Conservation (phyloP, 1,140 invertebrate genomes). For the Apis dorsata region DNA sequence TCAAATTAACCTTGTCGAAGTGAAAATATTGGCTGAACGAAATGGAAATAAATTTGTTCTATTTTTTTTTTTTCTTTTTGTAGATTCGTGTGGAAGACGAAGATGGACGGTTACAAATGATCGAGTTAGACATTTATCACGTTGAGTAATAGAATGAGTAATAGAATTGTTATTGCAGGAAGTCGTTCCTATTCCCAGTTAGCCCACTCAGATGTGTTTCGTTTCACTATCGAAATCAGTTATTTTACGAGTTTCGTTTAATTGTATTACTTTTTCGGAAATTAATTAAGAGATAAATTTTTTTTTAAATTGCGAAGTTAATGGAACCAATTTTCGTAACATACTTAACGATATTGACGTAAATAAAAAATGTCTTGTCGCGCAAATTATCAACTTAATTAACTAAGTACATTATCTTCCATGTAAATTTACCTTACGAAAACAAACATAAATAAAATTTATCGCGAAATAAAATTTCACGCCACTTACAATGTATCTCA, state of each 20-base stretch:
- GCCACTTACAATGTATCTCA: too few species aligned
- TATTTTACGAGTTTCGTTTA: background rate
- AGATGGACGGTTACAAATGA: constrained; percentile 5
- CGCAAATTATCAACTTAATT: background rate
- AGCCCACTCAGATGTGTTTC: background rate
- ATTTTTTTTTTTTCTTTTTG: background rate
- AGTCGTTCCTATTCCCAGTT: background rate
- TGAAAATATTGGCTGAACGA: background rate
- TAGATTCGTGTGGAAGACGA: background rate
- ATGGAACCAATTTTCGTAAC: too few species aligned
- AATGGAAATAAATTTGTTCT: background rate
- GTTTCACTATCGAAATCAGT: background rate
- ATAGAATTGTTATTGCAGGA: constrained; percentile 40
- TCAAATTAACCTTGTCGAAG: background rate
- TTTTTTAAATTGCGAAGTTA: too few species aligned
- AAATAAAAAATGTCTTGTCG: too few species aligned
- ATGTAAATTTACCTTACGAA: constrained; percentile 1
- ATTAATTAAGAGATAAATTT: too few species aligned
- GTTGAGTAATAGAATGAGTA: constrained; percentile 21
- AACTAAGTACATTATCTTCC: background rate
- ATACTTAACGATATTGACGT: too few species aligned
- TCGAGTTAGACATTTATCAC: constrained; percentile 17
- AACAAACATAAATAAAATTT: too few species aligned
- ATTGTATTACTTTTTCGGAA: too few species aligned
- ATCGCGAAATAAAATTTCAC: too few species aligned